Percentiles rank a stretch among this genome's conserved stretches.
These are phyloP conservation scores for Anableps anableps DNA, from an alignment of 2,797 vertebrate species.

Conservation along the genomic window DNA sequence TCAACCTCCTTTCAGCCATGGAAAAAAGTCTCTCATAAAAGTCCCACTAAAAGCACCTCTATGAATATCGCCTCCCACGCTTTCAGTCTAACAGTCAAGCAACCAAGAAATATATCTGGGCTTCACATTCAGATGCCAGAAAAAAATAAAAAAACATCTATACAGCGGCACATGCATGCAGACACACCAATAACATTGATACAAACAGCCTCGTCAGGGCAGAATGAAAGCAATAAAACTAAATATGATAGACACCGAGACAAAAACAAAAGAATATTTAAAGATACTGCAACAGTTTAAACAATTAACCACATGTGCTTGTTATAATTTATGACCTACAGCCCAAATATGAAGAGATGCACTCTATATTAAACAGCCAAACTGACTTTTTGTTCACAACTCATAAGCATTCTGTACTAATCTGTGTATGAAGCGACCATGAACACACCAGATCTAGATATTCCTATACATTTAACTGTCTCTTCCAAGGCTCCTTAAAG, in stretches of 20 bases:
- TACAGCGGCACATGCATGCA: constrained; percentile 16
- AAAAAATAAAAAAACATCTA: constrained; percentile 16
- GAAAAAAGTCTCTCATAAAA: constrained; percentile 85
- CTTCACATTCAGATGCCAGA: constrained; percentile 60
- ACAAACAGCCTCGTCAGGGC: constrained; percentile 7
- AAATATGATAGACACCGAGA: not conserved
- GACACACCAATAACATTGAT: constrained; percentile 30
- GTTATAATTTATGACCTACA: not conserved
- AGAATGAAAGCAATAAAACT: constrained; percentile 11
- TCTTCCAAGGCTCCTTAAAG: not conserved
- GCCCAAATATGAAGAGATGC: not conserved
- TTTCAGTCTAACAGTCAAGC: constrained; percentile 73
- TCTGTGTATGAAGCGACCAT: not conserved
- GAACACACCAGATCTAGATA: not conserved
- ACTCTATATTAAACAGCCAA: not conserved
- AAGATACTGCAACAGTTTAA: not conserved
- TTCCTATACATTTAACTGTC: not conserved
- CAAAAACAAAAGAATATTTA: not conserved
- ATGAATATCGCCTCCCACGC: constrained; percentile 82
- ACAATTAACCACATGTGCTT: constrained; percentile 2
- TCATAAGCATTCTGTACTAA: not conserved
- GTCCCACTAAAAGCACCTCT: constrained; percentile 83
- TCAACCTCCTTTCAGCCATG: constrained; percentile 80
- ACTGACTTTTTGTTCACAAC: not conserved
- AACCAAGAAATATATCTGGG: constrained; percentile 75